Evolutionary conservation across 1,140 invertebrate genomes (phyloP).

Genomic region (Chironomus striatipennis): DNA sequence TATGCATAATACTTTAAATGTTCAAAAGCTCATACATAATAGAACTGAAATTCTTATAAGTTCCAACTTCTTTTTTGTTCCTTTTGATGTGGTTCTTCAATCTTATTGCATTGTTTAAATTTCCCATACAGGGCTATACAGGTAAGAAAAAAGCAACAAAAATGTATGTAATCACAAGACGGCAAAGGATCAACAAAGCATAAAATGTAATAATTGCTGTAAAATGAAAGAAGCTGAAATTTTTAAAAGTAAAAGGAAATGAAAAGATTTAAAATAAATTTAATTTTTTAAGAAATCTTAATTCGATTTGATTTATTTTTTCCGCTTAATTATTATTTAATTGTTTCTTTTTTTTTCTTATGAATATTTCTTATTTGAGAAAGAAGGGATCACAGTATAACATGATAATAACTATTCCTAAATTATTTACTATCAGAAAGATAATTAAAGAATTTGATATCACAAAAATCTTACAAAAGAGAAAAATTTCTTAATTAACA

Average conservation of each 20-base stretch:
- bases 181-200: too few species aligned
- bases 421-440: neutral
- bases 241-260: neutral
- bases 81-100: too few species aligned
- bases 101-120: too few species aligned
- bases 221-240: neutral
- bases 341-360: neutral
- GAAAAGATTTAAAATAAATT: neutral
- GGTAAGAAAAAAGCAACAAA: too few species aligned
- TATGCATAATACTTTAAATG: too few species aligned
- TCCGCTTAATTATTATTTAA: neutral
- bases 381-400: neutral
- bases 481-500: neutral
- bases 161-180: too few species aligned
- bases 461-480: constrained; percentile 2
- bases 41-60: too few species aligned
- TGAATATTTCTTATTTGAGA: constrained; percentile 1
- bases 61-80: too few species aligned
- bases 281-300: neutral
- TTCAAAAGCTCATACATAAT: too few species aligned
- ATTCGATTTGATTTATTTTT: constrained; percentile 20
- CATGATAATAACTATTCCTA: neutral
- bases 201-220: too few species aligned
- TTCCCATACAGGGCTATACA: too few species aligned
- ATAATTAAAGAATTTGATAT: constrained; percentile 2